Percentiles rank a stretch among this genome's conserved stretches.
These are phyloP conservation scores for Hiodon alosoides DNA, from an alignment of 2,113 vertebrate genomes.

Conservation along the genomic window DNA sequence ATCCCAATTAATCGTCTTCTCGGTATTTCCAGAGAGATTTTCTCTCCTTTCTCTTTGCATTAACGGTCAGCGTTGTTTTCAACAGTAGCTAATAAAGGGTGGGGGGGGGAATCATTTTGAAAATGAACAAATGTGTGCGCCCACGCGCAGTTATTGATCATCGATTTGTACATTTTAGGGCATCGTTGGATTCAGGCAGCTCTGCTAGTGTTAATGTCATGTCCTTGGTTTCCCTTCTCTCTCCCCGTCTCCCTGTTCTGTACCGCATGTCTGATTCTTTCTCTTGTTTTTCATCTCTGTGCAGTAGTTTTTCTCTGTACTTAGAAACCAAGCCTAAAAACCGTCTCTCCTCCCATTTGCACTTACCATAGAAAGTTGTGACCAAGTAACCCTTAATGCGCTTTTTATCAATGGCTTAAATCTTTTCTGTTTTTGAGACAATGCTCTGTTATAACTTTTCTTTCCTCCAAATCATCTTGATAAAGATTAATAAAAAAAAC, in stretches of 20 bases:
- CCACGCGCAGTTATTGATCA: no score
- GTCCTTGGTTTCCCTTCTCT: background rate
- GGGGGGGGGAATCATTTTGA: background rate
- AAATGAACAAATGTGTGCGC: background rate
- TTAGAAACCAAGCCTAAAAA: background rate
- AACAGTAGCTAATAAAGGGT: no score
- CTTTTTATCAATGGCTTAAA: conserved; percentile 21
- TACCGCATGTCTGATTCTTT: no score
- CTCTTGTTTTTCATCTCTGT: no score
- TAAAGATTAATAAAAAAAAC: conserved; percentile 5
- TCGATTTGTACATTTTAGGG: no score
- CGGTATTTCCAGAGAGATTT: conserved; percentile 31
- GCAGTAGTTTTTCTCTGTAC: no score
- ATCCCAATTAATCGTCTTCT: no score
- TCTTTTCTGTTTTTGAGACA: no score
- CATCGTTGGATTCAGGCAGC: no score
- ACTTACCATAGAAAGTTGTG: conserved; percentile 28
- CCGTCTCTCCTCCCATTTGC: conserved; percentile 7
- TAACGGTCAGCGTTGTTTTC: no score
- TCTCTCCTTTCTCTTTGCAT: conserved; percentile 16
- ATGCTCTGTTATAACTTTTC: background rate
- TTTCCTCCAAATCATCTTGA: background rate
- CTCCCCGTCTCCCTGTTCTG: background rate
- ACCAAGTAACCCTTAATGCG: conserved; percentile 19
- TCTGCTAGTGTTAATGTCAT: background rate